Evolutionary conservation across 2,888 invertebrate species (phyloP).

Genomic region (Papilio elwesi): DNA sequence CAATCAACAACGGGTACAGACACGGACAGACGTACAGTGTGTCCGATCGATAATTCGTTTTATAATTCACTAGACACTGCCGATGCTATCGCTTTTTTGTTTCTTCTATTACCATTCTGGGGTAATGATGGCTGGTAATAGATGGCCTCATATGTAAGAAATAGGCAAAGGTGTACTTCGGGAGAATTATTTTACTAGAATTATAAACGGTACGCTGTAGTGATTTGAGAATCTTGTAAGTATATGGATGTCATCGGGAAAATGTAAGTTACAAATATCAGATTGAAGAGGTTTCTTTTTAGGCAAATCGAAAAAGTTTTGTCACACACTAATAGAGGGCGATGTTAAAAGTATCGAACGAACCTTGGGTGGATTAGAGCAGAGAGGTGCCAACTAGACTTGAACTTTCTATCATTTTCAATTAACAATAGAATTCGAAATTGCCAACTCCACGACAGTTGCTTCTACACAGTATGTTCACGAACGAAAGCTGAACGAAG

Average conservation of each 20-base stretch:
- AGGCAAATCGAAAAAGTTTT: too few species aligned
- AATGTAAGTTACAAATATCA: too few species aligned
- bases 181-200: too few species aligned
- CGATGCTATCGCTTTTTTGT: conserved; percentile 27
- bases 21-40: conserved; percentile 26
- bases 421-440: not conserved
- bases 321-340: too few species aligned
- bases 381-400: too few species aligned
- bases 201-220: too few species aligned
- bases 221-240: too few species aligned
- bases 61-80: conserved; percentile 30
- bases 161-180: too few species aligned
- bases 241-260: too few species aligned
- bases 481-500: conserved; percentile 14
- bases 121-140: conserved; percentile 19
- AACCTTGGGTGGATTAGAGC: too few species aligned
- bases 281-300: too few species aligned
- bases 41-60: conserved; percentile 40
- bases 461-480: not conserved
- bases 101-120: conserved; percentile 3
- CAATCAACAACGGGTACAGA: conserved; percentile 17
- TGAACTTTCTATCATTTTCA: not conserved
- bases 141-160: not conserved
- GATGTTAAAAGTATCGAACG: too few species aligned
- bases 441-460: not conserved